phyloP scores from a whole-genome alignment of 2,797 vertebrate genomes.

The Leptoclinus maculatus region DNA sequence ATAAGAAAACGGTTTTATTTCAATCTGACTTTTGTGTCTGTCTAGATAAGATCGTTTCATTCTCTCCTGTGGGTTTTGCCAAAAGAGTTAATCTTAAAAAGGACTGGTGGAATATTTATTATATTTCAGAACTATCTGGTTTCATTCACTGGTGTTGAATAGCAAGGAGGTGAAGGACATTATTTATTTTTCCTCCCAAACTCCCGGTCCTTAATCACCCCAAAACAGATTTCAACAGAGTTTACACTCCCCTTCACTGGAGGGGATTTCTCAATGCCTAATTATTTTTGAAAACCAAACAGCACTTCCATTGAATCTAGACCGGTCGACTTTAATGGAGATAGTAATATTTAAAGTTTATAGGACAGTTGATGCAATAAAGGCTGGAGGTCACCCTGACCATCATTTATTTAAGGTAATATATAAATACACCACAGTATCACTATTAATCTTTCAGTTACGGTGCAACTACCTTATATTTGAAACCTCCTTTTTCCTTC shows the following conservation, averaged over 20 bases:
- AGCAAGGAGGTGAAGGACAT: constrained; percentile 1
- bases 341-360: background rate
- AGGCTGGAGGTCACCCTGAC: background rate
- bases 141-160: constrained; percentile 64
- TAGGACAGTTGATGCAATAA: background rate
- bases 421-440: background rate
- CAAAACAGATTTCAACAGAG: constrained; percentile 19
- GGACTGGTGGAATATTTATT: constrained; percentile 18
- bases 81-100: constrained; percentile 9
- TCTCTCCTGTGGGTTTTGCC: constrained; percentile 1
- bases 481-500: background rate
- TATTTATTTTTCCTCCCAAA: constrained; percentile 33
- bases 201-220: constrained; percentile 23
- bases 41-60: constrained; percentile 20
- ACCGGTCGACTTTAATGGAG: background rate
- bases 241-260: constrained; percentile 49
- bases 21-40: background rate
- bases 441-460: background rate
- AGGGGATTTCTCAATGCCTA: constrained; percentile 32
- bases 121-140: constrained; percentile 36
- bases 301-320: constrained; percentile 20
- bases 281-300: constrained; percentile 65
- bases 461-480: background rate
- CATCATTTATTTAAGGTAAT: background rate
- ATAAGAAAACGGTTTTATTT: background rate